Evolutionary conservation across 1,140 invertebrate species (phyloP), one percentile per base, ranked within the genome.

Genomic region (Aphelenchoides besseyi): DNA sequence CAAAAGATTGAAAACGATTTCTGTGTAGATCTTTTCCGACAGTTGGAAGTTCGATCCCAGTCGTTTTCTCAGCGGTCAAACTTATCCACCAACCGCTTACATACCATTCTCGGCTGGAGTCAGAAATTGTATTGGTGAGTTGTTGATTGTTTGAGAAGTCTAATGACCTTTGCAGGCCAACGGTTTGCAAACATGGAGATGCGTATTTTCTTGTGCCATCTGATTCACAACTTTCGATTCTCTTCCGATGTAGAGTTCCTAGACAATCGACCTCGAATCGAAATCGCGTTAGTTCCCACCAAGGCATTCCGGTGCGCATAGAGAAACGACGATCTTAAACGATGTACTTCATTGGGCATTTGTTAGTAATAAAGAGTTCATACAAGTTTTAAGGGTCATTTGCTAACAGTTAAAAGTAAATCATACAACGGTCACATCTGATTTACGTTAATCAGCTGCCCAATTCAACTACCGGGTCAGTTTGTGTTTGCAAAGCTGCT

Each of bases 161-260:
- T n/a, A n/a, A n/a, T n/a, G n/a, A n/a, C n/a, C n/a, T n/a, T n/a
- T n/a, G n/a, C n/a, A n/a, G n/a, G n/a, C 57, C 85, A 86, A 71
- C 85, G 85, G 71, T 86, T 86, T 79, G 85, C 85, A 26, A 37
- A 84, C 64, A 74, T 84, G 75, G 85, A 86, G 72, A 81, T 85
- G 59, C 86, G 86, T 55, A 77, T 82, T 2, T 57, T 86, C n/a
- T 59, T 86, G 26, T 77, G 85, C 0, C 74, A 78, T n/a, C 76
- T 86, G 30, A 78, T 86, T 29, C 76, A 84, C 16, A 81, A 78
- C 16, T 86, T 84, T 66, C 68, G 69, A 29, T 73, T 86, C 2
- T 74, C 70, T 53, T 63, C 85, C 2, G 61, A 73, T 3, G 76
- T 84, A 70, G 75, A 52, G 3, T 74, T 74, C 54, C 83, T 84